Conservation (phyloP, 1,140 invertebrate genomes). For the Diprion similis region DNA sequence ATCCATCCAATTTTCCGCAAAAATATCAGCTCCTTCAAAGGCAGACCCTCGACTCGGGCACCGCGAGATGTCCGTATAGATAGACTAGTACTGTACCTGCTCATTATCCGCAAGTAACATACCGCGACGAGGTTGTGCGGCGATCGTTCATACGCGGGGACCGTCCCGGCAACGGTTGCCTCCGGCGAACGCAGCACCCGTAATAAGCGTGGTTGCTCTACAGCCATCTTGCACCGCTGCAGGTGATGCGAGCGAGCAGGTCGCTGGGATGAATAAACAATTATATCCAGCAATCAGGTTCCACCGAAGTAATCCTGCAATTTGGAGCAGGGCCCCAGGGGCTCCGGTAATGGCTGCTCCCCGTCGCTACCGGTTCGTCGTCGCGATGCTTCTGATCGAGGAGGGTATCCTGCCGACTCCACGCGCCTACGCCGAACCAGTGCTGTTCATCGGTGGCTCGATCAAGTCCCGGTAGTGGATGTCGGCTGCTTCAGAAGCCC, state of each 20-base stretch:
- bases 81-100: neutral
- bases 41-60: neutral
- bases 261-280: constrained; percentile 16
- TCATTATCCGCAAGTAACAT: neutral
- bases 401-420: neutral
- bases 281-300: constrained; percentile 18
- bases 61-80: neutral
- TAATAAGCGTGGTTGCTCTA: neutral
- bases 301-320: constrained; percentile 16
- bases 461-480: too few species aligned
- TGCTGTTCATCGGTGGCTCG: neutral
- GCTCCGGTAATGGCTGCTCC: constrained; percentile 13
- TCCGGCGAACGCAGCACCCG: neutral
- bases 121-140: neutral
- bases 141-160: neutral
- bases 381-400: constrained; percentile 4
- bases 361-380: constrained; percentile 10
- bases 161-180: neutral
- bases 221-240: constrained; percentile 14
- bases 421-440: constrained; percentile 1
- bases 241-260: constrained; percentile 8
- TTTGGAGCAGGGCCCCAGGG: constrained; percentile 12
- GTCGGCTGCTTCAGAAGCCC: neutral
- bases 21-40: neutral
- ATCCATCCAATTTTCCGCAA: neutral